Base-by-base conservation (phyloP, 2,113 vertebrate genomes). In the Fukomys damarensis region DNA sequence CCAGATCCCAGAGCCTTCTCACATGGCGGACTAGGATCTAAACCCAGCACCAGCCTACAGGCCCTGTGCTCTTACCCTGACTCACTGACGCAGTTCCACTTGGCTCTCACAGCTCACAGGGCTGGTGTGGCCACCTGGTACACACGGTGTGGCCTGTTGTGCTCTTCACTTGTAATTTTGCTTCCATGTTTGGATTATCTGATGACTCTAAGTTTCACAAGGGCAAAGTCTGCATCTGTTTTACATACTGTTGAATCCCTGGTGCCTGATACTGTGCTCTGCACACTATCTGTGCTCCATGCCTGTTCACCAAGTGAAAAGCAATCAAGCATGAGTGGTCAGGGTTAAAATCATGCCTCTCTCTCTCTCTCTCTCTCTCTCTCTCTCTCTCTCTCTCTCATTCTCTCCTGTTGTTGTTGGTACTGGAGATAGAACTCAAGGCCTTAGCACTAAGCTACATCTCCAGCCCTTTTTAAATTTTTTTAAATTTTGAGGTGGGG, bases 21-120 rank as follows among this genome's bases (percentile, higher is more conserved):
- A 14, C 0, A 0, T 10, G 61, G 85, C 79, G 59, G 80, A 52
- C 43, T 35, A 76, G n/a, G 61, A 41, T 32, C 24, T 20, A 35
- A n/a, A 10, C 26, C 8, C 0, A 46, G 35, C 12, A 1, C 52
- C 2, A 9, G 41, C 9, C 49, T 38, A 4, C 59, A 86, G 28
- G n/a, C 32, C 28, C 20, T 26, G 26, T 2, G 0, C 79, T 41
- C 19, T 43, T 10, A 3, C 3, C 28, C 8, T 0, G 10, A 28
- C 19, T 63, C 65, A 7, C 14, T 10, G 0, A 0, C 1, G 30
- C 46, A 13, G 68, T 2, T 0, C 41, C 6, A 0, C 28, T 26
- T n/a, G 81, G 35, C 28, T 32, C n/a, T 46, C 1, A 7, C 19
- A 3, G 1, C 38, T 14, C 19, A 17, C 2, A 0, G 49, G 32